Conservation (phyloP, 2,113 vertebrate genomes). For the Phocoena phocoena region DNA sequence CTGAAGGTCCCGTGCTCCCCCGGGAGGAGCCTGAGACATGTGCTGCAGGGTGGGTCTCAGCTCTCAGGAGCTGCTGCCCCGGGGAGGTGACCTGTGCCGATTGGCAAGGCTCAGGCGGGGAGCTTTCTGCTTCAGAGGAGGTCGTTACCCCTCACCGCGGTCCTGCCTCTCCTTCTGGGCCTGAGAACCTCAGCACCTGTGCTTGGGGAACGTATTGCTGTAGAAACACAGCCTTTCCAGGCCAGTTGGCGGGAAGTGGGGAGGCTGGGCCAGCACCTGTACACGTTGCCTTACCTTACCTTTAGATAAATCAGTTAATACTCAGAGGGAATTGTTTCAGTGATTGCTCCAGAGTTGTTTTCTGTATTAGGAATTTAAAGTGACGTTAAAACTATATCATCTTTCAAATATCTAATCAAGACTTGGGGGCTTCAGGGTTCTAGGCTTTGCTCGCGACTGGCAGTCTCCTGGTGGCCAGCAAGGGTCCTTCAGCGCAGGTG, state of each 20-base stretch:
- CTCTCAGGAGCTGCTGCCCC: no score
- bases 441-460: not conserved
- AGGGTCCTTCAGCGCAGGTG: not conserved
- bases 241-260: rapidly evolving
- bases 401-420: not conserved
- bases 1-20: not conserved
- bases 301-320: not conserved
- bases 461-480: not conserved
- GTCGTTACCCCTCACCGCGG: rapidly evolving
- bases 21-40: rapidly evolving
- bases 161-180: not conserved
- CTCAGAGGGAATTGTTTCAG: not conserved
- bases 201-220: not conserved
- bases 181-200: not conserved
- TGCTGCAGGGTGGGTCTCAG: not conserved
- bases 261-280: no score
- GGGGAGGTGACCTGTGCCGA: not conserved
- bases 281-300: not conserved
- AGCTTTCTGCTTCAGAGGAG: not conserved
- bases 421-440: not conserved
- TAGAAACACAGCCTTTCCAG: not conserved
- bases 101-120: not conserved
- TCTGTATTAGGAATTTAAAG: not conserved
- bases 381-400: not conserved
- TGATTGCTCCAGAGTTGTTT: not conserved